Evolutionary conservation across 2,113 vertebrate genomes (phyloP).

Genomic region (Picathartes gymnocephalus): DNA sequence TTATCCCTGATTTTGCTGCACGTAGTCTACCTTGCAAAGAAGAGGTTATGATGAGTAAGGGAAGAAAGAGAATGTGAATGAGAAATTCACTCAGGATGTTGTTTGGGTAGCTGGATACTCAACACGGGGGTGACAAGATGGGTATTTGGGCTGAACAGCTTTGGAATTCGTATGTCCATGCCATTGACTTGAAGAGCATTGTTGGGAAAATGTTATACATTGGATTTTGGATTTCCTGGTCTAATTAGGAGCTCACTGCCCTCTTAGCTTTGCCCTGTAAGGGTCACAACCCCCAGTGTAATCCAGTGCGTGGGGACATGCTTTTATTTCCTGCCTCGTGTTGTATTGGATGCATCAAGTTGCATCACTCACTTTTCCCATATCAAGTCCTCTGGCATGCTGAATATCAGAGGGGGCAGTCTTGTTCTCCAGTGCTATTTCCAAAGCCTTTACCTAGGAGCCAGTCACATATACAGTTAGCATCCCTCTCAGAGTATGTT

Average conservation of each 20-base stretch:
- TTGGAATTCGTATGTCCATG: not conserved
- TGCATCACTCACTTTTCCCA: not conserved
- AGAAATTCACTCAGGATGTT: not conserved
- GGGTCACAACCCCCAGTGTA: not conserved
- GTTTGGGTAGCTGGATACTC: not conserved
- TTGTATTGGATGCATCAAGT: not conserved
- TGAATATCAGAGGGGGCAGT: accelerated
- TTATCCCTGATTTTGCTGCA: not conserved
- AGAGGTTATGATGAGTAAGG: not conserved
- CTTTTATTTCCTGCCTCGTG: accelerated
- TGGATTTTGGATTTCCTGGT: not conserved
- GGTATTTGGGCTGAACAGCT: not conserved
- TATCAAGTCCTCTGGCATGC: not conserved
- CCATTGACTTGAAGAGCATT: not conserved
- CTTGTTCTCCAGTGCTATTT: not conserved
- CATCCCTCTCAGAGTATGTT: not conserved
- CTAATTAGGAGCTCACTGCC: not conserved
- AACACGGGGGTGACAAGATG: not conserved
- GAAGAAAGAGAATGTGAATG: not conserved
- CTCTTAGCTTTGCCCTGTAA: not conserved
- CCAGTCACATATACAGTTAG: not conserved
- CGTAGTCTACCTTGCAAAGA: not conserved
- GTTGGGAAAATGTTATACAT: not conserved
- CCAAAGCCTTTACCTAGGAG: not conserved
- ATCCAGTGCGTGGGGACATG: not conserved